Base-by-base conservation (phyloP, 2,113 vertebrate genomes). In the Laticauda colubrina region DNA sequence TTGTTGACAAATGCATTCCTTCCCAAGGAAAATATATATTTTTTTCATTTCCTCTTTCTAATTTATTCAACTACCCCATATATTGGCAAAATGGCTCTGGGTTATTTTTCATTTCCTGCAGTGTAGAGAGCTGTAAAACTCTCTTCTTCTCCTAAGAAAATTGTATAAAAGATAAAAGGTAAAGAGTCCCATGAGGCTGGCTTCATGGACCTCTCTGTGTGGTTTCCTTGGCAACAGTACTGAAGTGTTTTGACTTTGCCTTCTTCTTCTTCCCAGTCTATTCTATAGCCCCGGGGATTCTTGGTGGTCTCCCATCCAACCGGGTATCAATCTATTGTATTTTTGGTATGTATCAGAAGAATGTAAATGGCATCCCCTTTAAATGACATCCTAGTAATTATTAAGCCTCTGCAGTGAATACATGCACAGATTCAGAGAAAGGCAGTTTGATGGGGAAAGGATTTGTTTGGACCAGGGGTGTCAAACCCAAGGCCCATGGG, bases 351-450 rank as follows among this genome's bases (percentile, higher is more conserved):
- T 34, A 81, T 81, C 75, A 86, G 14, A 1, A 94, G 0, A 14
- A 89, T 95, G 89, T 90, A 94, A 95, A 75, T 93, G 3, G 91
- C n/a, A 64, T 51, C 92, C 51, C 51, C 91, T 89, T 4, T 86
- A 45, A 57, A 94, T 43, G 5, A 29, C n/a, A 29, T 75, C 48
- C 89, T 93, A 64, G 75, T 93, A 94, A 15, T 90, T 14, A 0
- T 91, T 81, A 21, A 90, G 0, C 0, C 90, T 20, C 23, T 93
- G 54, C 39, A 34, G 15, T 55, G 69, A 55, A 12, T 10, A 43
- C 9, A 5, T n/a, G 11, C 10, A 24, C 11, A 34, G 23, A 43
- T 54, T n/a, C 1, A 0, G 21, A 54, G 34, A 2, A 1, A 89
- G 8, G 0, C 55, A 39, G 89, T 51, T 34, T 29, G n/a, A 88